Percentiles rank a stretch among this genome's conserved stretches.
Conservation (phyloP, 2,888 invertebrate species). For the Mythimna vitellina region DNA sequence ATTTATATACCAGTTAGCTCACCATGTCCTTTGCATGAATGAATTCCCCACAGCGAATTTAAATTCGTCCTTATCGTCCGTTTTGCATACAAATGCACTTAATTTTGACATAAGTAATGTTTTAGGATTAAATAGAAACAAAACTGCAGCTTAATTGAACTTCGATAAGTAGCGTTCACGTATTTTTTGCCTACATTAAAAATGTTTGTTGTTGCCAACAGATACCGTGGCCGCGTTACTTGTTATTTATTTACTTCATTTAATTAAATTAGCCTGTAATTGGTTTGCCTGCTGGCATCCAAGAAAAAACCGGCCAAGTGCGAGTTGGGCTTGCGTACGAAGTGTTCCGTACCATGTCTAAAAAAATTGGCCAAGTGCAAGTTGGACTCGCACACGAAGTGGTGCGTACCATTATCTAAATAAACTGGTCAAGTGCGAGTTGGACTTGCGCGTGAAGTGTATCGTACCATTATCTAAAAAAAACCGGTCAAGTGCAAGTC, state of each 20-base stretch:
- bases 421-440: no score
- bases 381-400: no score
- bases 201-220: constrained; percentile 44
- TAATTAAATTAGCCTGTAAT: constrained; percentile 59
- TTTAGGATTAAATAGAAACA: constrained; percentile 60
- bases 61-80: constrained; percentile 58
- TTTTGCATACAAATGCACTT: constrained; percentile 67
- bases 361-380: no score
- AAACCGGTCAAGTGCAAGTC: no score
- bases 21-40: constrained; percentile 58
- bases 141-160: constrained; percentile 62
- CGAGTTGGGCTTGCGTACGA: no score
- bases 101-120: constrained; percentile 63
- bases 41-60: constrained; percentile 52
- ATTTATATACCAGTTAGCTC: constrained; percentile 26
- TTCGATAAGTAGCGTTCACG: constrained; percentile 41
- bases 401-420: no score
- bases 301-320: constrained; percentile 8
- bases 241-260: constrained; percentile 47
- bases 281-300: constrained; percentile 34
- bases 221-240: constrained; percentile 39
- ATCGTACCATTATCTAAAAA: no score
- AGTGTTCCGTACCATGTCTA: no score
- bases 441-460: no score
- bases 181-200: constrained; percentile 47